Evolutionary conservation across 2,888 invertebrate genomes (phyloP).

Genomic region (Diarsia rubi): DNA sequence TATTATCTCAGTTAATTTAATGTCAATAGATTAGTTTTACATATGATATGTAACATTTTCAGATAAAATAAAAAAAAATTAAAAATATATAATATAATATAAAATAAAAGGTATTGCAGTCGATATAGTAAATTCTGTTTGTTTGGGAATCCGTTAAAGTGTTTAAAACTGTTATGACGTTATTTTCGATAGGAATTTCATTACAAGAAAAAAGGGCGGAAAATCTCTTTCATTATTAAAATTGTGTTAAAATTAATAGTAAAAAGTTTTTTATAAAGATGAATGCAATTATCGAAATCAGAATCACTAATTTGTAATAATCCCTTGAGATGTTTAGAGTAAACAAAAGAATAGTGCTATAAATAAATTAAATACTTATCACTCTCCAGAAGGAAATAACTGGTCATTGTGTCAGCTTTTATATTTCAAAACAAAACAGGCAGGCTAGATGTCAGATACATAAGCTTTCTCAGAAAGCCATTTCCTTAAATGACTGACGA

Average conservation of each 20-base stretch:
- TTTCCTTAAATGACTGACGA: constrained; percentile 57
- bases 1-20: too few relatives aligned
- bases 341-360: neutral
- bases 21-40: too few relatives aligned
- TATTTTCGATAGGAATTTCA: neutral
- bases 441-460: constrained; percentile 44
- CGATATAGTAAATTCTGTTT: neutral
- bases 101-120: too few relatives aligned
- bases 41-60: too few relatives aligned
- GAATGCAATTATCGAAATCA: neutral
- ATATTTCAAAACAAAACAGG: constrained; percentile 25
- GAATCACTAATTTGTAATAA: too few relatives aligned
- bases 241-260: too few relatives aligned
- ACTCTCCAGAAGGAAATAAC: neutral
- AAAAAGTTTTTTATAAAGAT: neutral
- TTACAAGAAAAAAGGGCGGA: too few relatives aligned
- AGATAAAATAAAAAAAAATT: too few relatives aligned
- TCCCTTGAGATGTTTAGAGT: neutral
- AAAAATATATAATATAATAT: too few relatives aligned
- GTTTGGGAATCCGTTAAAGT: neutral
- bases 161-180: neutral
- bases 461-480: constrained; percentile 38
- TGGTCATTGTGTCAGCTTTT: neutral
- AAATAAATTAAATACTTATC: neutral
- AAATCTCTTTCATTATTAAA: too few relatives aligned